These are phyloP conservation scores for Octopus bimaculoides DNA, from an alignment of 1,140 invertebrate species.

Conservation along the genomic window DNA sequence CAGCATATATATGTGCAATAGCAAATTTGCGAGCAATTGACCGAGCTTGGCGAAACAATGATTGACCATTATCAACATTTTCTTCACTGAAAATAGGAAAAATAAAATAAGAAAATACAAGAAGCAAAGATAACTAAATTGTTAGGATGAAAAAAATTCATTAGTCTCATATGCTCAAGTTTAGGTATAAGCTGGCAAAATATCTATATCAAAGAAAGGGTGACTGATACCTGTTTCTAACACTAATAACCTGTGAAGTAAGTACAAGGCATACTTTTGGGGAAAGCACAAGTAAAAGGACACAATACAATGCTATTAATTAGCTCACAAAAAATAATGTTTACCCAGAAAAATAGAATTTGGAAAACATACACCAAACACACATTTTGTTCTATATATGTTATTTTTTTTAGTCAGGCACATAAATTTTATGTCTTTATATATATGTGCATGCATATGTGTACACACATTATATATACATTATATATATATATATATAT, in stretches of 20 bases:
- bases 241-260: neutral
- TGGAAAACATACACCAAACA: too few species aligned
- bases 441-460: too few species aligned
- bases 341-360: too few species aligned
- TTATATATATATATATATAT: too few species aligned
- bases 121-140: neutral
- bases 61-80: constrained; percentile 31
- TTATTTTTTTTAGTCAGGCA: too few species aligned
- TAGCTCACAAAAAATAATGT: too few species aligned
- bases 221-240: neutral
- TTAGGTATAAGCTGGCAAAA: neutral
- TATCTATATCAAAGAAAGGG: neutral
- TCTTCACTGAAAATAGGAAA: constrained; percentile 20
- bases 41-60: constrained; percentile 35
- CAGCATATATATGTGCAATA: constrained; percentile 38
- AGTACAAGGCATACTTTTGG: too few species aligned
- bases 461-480: too few species aligned
- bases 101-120: neutral
- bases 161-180: neutral
- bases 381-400: too few species aligned
- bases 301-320: too few species aligned
- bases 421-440: too few species aligned
- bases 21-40: constrained; percentile 27
- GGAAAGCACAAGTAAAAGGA: too few species aligned
- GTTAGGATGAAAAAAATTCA: neutral